Evolutionary conservation across 2,888 invertebrate species (phyloP).

Genomic region (Tenthredo mesomela): DNA sequence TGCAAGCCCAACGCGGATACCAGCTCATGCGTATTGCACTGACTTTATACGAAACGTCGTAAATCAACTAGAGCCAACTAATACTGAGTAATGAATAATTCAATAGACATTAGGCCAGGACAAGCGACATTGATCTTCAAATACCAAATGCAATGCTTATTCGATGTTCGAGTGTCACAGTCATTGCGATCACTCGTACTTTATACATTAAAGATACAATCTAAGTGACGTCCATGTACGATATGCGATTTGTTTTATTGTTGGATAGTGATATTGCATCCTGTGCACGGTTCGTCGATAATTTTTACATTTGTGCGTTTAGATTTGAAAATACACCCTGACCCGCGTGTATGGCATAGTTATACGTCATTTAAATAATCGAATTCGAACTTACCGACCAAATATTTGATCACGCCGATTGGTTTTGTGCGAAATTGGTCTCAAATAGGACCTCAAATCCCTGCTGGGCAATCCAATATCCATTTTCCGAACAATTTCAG

Average conservation of each 20-base stretch:
- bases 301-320: background rate
- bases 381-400: slow-evolving; percentile 24
- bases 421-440: slow-evolving; percentile 47
- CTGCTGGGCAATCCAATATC: slow-evolving; percentile 66
- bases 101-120: background rate
- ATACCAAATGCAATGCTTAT: background rate
- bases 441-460: slow-evolving; percentile 62
- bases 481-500: slow-evolving; percentile 65
- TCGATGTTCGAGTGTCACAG: slow-evolving; percentile 5
- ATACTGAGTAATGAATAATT: background rate
- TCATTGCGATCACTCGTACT: background rate
- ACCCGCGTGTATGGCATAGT: background rate
- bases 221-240: background rate
- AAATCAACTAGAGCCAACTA: background rate
- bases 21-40: background rate
- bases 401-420: slow-evolving; percentile 50
- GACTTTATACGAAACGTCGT: background rate
- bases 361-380: slow-evolving; percentile 47
- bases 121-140: background rate
- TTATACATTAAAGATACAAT: background rate
- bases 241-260: background rate
- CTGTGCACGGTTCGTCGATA: background rate
- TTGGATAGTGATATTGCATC: background rate
- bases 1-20: background rate
- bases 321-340: background rate